Percentiles rank a stretch among this genome's conserved stretches.
phyloP scores from a whole-genome alignment of 2,888 invertebrate genomes.

The Caradrina clavipalpis region DNA sequence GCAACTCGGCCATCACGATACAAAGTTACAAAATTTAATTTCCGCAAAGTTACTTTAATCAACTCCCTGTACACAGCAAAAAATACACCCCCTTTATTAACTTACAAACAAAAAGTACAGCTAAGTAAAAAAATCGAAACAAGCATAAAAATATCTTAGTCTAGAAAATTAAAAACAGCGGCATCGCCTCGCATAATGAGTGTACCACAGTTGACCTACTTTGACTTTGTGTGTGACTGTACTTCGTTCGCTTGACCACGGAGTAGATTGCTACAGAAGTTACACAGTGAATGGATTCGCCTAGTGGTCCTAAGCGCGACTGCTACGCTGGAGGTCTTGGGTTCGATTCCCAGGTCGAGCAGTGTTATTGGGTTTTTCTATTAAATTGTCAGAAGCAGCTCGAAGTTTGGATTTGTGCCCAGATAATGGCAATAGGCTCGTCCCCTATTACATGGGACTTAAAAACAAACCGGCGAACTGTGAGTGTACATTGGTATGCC shows the following conservation, averaged over 20 bases:
- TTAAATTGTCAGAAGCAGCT: too few relatives aligned
- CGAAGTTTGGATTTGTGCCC: too few relatives aligned
- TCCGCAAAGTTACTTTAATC: not conserved
- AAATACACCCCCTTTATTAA: not conserved
- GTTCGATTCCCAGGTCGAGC: too few relatives aligned
- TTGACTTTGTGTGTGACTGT: conserved; percentile 57
- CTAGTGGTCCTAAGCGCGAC: too few relatives aligned
- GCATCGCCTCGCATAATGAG: conserved; percentile 54
- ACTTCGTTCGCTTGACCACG: conserved; percentile 22
- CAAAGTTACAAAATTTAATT: not conserved
- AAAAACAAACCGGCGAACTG: too few relatives aligned
- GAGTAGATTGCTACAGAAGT: conserved; percentile 31
- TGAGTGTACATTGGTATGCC: too few relatives aligned
- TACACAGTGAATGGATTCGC: not conserved
- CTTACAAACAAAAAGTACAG: not conserved
- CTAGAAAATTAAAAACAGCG: conserved; percentile 57
- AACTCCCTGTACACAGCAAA: not conserved
- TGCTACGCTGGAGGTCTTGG: too few relatives aligned
- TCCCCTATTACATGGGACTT: too few relatives aligned
- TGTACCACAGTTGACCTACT: conserved; percentile 56
- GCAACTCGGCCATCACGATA: not conserved
- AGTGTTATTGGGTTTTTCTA: too few relatives aligned
- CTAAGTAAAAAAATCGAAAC: conserved; percentile 35
- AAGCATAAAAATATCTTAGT: conserved; percentile 46
- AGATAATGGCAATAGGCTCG: too few relatives aligned